Base-by-base conservation (phyloP, 2,888 invertebrate species). In the Cryptophagus acutangulus region DNA sequence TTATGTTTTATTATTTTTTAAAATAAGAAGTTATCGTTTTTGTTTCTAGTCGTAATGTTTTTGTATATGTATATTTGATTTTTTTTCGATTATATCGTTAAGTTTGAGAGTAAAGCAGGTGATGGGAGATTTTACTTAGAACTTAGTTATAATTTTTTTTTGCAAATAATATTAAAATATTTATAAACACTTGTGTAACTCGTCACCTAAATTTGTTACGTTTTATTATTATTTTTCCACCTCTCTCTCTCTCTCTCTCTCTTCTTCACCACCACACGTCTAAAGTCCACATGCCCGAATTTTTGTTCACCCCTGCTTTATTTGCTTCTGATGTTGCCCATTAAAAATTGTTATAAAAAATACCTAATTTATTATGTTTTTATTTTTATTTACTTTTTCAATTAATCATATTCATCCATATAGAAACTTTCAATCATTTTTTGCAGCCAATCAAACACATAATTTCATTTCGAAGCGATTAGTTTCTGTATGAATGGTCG, bases 321-420 rank as follows among this genome's bases (percentile, higher is more conserved):
- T 60, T 58, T 61, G 58, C 58, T 60, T 61, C 59, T 57, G 53
- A 62, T 63, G 62, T 63, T 63, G 62, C 60, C 57, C 50, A 63
- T 62, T 62, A 62, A 62, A 29, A 63, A 61, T 61, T 63, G 61
- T 62, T 62, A 60, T 60, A 55, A 57, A 58, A 61, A 57, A 40
- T 26, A 48, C 33, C 26, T 42, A 42, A 37, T 45, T 48, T 51
- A 51, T 52, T 52, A n/a, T n/a, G n/a, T n/a, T n/a, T n/a, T n/a
- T n/a, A n/a, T n/a, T n/a, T n/a, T n/a, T n/a, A n/a, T n/a, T n/a
- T n/a, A n/a, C n/a, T n/a, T n/a, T n/a, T n/a, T n/a, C n/a, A n/a
- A n/a, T n/a, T n/a, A n/a, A n/a, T n/a, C n/a, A n/a, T n/a, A n/a
- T n/a, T n/a, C n/a, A n/a, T n/a, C n/a, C n/a, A n/a, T n/a, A n/a